These are phyloP conservation scores for Pelobates fuscus DNA, from an alignment of 2,113 vertebrate genomes.

Conservation along the genomic window DNA sequence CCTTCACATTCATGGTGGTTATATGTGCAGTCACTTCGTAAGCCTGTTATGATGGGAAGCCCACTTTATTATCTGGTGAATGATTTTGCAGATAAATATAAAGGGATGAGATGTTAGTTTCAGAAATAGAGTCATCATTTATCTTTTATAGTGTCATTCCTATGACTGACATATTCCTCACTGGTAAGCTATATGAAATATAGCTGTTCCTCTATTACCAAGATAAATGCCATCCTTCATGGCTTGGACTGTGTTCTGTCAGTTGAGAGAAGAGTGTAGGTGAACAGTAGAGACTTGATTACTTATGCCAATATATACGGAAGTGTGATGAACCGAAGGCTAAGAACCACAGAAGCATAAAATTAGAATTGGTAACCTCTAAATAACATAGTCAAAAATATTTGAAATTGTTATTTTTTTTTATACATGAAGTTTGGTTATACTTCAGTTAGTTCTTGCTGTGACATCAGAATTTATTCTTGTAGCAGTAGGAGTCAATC, in stretches of 20 bases:
- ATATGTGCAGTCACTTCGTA: not conserved
- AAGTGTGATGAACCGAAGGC: not conserved
- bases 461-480: too few species aligned
- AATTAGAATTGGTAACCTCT: not conserved
- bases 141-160: slow-evolving; percentile 43
- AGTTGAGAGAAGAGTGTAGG: slow-evolving; percentile 29
- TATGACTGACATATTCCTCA: slow-evolving; percentile 43
- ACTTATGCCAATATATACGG: slow-evolving; percentile 18
- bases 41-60: slow-evolving; percentile 15
- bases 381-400: too few species aligned
- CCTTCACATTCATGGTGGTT: not conserved
- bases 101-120: slow-evolving; percentile 34
- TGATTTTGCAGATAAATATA: slow-evolving; percentile 42
- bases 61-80: slow-evolving; percentile 41
- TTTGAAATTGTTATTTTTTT: not conserved
- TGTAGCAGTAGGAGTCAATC: too few species aligned
- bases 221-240: slow-evolving; percentile 41
- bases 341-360: slow-evolving; percentile 1
- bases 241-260: slow-evolving; percentile 21
- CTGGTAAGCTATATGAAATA: slow-evolving; percentile 46
- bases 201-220: slow-evolving; percentile 28
- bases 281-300: slow-evolving; percentile 20
- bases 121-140: slow-evolving; percentile 43
- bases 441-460: too few species aligned
- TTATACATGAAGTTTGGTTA: not conserved